These are phyloP conservation scores for Heterotilapia buettikoferi DNA, from an alignment of 2,113 vertebrate genomes.

Conservation along the genomic window DNA sequence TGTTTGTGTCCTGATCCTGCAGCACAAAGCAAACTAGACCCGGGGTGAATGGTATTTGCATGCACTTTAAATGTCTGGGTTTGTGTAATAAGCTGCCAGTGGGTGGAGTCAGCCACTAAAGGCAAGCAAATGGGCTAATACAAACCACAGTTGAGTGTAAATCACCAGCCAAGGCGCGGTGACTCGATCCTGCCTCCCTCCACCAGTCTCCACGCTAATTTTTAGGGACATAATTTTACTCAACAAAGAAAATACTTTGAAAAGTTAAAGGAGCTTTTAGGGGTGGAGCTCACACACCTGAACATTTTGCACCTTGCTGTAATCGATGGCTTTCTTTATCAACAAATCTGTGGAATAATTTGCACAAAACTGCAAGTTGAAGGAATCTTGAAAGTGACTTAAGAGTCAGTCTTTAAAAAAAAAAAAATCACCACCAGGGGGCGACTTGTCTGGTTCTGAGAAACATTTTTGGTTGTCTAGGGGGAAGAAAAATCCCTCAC, in stretches of 20 bases:
- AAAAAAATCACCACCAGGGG: neutral
- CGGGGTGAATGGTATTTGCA: slow-evolving; percentile 45
- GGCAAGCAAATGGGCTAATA: neutral
- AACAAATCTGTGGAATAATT: neutral
- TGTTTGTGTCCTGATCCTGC: slow-evolving; percentile 28
- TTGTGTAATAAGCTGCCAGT: neutral
- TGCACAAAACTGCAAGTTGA: neutral
- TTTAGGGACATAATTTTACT: neutral
- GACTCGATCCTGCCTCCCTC: neutral
- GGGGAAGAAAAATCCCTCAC: rapidly evolving
- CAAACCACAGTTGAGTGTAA: neutral
- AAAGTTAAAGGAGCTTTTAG: neutral
- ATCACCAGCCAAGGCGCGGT: neutral
- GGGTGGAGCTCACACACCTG: neutral
- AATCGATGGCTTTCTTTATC: neutral
- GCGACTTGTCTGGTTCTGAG: neutral
- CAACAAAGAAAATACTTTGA: neutral
- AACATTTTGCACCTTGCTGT: neutral
- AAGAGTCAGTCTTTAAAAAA: neutral
- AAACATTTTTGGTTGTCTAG: neutral
- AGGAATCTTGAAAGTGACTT: neutral
- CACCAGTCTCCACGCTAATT: neutral
- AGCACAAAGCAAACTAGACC: neutral
- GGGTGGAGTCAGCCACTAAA: neutral
- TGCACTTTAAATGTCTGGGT: slow-evolving; percentile 31